Percentiles rank a stretch among this genome's conserved stretches.
These are phyloP conservation scores for Rhagologus leucostigma DNA, from an alignment of 2,113 vertebrate genomes.

Conservation along the genomic window DNA sequence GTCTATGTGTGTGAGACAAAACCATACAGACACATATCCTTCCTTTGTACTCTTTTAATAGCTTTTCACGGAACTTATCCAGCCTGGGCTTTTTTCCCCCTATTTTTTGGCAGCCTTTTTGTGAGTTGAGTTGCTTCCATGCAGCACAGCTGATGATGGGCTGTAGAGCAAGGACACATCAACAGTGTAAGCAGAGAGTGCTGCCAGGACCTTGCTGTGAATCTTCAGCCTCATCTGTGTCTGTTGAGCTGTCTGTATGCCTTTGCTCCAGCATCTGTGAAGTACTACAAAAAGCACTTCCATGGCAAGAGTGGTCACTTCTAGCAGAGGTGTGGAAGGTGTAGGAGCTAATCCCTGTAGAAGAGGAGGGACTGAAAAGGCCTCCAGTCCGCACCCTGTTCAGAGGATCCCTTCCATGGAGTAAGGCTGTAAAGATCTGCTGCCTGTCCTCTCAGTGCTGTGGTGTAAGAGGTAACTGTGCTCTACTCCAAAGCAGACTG, in stretches of 20 bases:
- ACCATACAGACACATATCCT: not conserved
- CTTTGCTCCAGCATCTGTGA: not conserved
- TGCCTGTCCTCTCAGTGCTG: fast-evolving
- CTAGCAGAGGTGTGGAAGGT: not conserved
- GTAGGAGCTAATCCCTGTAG: not conserved
- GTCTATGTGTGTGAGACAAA: not conserved
- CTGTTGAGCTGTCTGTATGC: not conserved
- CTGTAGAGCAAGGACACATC: not conserved
- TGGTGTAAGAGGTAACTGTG: not conserved
- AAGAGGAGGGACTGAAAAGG: not conserved
- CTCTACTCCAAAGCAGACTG: not conserved
- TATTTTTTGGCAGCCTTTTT: not conserved
- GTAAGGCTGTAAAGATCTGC: not conserved
- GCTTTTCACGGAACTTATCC: not conserved
- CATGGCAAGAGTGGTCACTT: not conserved
- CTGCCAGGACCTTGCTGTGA: not conserved
- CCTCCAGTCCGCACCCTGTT: not conserved
- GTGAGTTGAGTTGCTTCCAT: not conserved
- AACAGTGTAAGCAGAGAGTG: not conserved
- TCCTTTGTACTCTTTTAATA: not conserved
- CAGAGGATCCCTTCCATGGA: not conserved
- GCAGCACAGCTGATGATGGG: not conserved
- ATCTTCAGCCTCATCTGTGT: not conserved
- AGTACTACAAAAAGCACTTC: not conserved
- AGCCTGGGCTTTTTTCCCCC: fast-evolving